phyloP scores from a whole-genome alignment of 2,797 vertebrate species.

The Sebastes jordani region DNA sequence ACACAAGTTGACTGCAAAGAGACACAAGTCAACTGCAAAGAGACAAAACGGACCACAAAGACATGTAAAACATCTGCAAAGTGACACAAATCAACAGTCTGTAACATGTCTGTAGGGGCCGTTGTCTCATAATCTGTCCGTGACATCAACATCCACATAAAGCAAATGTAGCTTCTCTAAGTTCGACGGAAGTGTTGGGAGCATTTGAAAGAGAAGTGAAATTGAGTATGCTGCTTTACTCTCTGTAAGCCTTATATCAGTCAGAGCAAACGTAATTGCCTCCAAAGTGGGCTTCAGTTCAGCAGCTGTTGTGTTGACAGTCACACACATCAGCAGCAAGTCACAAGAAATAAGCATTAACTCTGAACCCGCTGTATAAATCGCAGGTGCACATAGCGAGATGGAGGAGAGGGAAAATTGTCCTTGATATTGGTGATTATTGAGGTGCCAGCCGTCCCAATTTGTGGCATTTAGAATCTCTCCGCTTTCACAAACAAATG shows the following conservation, averaged over 20 bases:
- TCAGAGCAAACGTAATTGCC: conserved; percentile 26
- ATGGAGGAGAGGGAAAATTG: conserved; percentile 28
- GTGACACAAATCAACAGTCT: background rate
- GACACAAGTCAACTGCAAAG: background rate
- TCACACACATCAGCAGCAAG: background rate
- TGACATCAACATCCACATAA: background rate
- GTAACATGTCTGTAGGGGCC: background rate
- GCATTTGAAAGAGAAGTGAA: background rate
- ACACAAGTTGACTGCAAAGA: background rate
- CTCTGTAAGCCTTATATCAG: background rate
- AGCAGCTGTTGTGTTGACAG: conserved; percentile 11
- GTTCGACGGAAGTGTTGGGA: background rate
- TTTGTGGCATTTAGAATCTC: conserved; percentile 53
- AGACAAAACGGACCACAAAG: too few relatives aligned
- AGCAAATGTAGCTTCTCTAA: background rate
- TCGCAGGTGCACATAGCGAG: conserved; percentile 35
- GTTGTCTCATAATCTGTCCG: background rate
- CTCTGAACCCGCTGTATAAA: background rate
- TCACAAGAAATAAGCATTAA: background rate
- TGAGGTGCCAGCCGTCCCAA: conserved; percentile 51
- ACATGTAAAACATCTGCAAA: background rate
- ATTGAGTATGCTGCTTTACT: too few relatives aligned
- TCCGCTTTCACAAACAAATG: conserved; percentile 36
- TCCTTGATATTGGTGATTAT: conserved; percentile 42
- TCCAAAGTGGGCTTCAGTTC: conserved; percentile 10